A percentile compares a stretch with the other conserved stretches of the same genome.
These are phyloP conservation scores for Pedicia rivosa DNA, from an alignment of 2,888 invertebrate genomes.

Conservation along the genomic window DNA sequence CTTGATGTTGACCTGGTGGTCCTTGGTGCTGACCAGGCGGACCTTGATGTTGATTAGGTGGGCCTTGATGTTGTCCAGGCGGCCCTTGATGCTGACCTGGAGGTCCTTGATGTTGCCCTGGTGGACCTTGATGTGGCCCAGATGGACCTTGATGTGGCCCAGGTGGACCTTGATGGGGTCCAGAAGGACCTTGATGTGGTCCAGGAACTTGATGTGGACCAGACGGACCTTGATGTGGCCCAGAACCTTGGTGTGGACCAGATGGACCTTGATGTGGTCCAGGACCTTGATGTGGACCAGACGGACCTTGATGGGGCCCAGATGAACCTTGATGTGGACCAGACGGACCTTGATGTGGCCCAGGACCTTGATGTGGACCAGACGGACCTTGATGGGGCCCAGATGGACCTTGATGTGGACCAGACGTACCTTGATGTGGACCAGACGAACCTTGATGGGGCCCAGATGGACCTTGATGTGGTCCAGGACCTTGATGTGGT, in stretches of 20 bases:
- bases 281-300: no score
- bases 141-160: constrained; percentile 22
- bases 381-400: constrained; percentile 18
- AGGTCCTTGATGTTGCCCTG: constrained; percentile 18
- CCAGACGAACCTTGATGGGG: no score
- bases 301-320: constrained; percentile 15
- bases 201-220: no score
- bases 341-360: constrained; percentile 16
- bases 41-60: constrained; percentile 21
- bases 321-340: constrained; percentile 17
- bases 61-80: no score
- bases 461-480: background rate
- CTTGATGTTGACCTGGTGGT: constrained; percentile 21
- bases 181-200: no score
- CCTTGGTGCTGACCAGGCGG: constrained; percentile 23
- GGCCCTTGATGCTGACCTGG: no score
- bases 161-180: constrained; percentile 12
- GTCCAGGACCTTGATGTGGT: constrained; percentile 1
- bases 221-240: constrained; percentile 15
- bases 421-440: no score
- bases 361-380: constrained; percentile 8
- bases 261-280: no score
- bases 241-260: constrained; percentile 16
- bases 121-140: constrained; percentile 8
- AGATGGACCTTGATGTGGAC: constrained; percentile 14